These are phyloP conservation scores for Pelvicachromis taeniatus DNA, from an alignment of 2,113 vertebrate genomes.

Conservation along the genomic window DNA sequence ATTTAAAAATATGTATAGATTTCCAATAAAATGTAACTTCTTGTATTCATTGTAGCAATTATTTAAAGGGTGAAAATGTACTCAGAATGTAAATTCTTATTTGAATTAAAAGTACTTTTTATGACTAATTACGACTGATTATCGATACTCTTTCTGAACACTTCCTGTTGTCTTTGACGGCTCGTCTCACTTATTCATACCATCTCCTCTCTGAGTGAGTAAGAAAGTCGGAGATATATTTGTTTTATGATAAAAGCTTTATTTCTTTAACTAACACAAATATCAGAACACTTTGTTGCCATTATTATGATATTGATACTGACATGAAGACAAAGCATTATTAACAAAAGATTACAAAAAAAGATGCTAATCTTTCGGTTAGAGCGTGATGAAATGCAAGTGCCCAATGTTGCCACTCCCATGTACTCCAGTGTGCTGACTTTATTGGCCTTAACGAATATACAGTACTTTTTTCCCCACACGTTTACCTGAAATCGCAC, in stretches of 20 bases:
- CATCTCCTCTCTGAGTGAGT: not conserved
- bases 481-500: not conserved
- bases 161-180: not conserved
- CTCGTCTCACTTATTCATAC: not conserved
- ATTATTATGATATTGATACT: not conserved
- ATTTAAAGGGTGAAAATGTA: not conserved
- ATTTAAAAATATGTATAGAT: not conserved
- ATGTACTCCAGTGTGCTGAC: constrained; percentile 26
- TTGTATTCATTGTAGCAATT: not conserved
- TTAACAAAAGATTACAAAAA: not conserved
- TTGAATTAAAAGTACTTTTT: rapidly evolving
- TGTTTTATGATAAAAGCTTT: not conserved
- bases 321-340: not conserved
- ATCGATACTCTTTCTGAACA: not conserved
- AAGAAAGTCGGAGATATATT: not conserved
- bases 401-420: not conserved
- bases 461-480: not conserved
- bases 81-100: not conserved
- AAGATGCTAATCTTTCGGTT: not conserved
- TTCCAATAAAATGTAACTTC: rapidly evolving
- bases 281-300: rapidly evolving
- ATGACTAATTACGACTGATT: not conserved
- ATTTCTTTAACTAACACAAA: not conserved
- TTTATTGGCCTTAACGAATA: not conserved
- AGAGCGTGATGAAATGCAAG: not conserved